Evolutionary conservation across 2,797 vertebrate species (phyloP).

Genomic region (Rhinogobio ventralis): DNA sequence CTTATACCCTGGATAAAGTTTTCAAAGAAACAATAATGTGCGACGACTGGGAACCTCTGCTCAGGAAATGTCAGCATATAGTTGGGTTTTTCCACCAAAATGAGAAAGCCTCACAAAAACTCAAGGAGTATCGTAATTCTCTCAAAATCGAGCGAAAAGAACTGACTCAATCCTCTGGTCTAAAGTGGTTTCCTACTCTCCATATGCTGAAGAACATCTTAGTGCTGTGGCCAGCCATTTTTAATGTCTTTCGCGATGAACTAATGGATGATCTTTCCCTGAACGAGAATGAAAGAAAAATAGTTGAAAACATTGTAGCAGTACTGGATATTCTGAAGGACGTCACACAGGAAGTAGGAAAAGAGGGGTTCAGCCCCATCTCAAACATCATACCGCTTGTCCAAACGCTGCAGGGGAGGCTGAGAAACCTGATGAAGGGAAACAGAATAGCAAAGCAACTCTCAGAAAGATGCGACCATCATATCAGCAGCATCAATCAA

Average conservation of each 20-base stretch:
- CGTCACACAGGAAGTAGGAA: not conserved
- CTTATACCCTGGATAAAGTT: conserved; percentile 42
- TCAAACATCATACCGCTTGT: conserved; percentile 55
- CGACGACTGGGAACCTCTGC: not conserved
- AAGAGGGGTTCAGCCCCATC: conserved; percentile 26
- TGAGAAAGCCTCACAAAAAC: not conserved
- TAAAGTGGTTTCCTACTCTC: conserved; percentile 40
- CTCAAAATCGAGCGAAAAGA: not conserved
- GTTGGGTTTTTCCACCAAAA: conserved; percentile 47
- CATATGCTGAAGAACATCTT: conserved; percentile 45
- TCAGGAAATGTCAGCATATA: conserved; percentile 47
- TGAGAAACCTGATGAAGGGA: not conserved
- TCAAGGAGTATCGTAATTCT: not conserved
- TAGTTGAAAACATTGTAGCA: not conserved
- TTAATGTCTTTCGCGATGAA: not conserved
- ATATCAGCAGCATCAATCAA: conserved; percentile 31
- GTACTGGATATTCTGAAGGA: conserved; percentile 29
- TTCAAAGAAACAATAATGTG: conserved; percentile 7
- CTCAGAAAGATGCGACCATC: not conserved
- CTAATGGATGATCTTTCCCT: not conserved
- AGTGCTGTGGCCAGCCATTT: conserved; percentile 20
- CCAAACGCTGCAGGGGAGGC: not conserved
- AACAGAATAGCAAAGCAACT: conserved; percentile 41
- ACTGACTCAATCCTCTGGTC: conserved; percentile 20
- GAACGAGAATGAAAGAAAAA: conserved; percentile 40